These are phyloP conservation scores for Otis tarda DNA, from an alignment of 2,113 vertebrate genomes.

Conservation along the genomic window DNA sequence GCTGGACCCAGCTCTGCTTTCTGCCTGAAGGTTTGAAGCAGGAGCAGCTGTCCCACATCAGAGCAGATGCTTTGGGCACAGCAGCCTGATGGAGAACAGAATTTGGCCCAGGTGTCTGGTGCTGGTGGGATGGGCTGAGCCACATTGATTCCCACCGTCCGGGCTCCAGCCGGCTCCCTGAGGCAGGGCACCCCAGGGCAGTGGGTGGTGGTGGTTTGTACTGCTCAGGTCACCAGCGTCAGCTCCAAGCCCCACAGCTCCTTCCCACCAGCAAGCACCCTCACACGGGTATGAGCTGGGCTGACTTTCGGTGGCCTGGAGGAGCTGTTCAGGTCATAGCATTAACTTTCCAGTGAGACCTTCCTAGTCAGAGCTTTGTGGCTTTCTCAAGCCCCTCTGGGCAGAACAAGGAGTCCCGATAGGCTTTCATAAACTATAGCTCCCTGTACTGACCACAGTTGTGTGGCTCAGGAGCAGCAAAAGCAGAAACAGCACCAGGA, in stretches of 20 bases:
- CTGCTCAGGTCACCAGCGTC: not conserved
- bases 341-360: not conserved
- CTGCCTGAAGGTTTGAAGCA: not conserved
- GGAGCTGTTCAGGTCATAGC: not conserved
- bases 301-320: not conserved
- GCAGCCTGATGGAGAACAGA: not conserved
- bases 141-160: rapidly evolving
- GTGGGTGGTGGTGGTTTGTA: not conserved
- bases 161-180: not conserved
- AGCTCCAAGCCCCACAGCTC: not conserved
- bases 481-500: not conserved
- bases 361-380: not conserved
- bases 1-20: not conserved
- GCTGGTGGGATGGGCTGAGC: not conserved
- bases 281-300: not conserved
- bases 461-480: not conserved
- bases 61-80: not conserved
- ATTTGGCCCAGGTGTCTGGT: not conserved
- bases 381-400: not conserved
- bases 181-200: not conserved
- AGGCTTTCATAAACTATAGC: not conserved
- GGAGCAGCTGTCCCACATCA: not conserved
- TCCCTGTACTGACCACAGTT: not conserved
- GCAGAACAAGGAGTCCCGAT: not conserved
- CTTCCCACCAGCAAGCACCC: not conserved